These are phyloP conservation scores for Threskiornis aethiopicus DNA, from an alignment of 2,797 vertebrate species.

Conservation along the genomic window DNA sequence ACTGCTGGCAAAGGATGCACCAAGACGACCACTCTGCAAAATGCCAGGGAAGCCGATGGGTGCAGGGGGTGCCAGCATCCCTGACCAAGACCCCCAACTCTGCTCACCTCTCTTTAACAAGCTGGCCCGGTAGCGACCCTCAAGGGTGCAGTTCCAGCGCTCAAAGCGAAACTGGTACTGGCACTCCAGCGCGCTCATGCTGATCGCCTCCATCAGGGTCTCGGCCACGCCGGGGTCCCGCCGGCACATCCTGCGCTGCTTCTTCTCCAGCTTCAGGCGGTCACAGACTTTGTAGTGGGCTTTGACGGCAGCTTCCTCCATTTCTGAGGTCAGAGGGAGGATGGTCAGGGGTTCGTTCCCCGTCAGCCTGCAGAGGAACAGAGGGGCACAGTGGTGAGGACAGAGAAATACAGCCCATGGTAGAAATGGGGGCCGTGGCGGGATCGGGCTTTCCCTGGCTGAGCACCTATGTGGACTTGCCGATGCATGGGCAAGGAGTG, in stretches of 20 bases:
- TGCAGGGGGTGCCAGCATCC: neutral
- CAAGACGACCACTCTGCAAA: neutral
- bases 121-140: constrained; percentile 91
- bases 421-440: fast-evolving
- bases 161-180: constrained; percentile 98
- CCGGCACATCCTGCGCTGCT: constrained; percentile 96
- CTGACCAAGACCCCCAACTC: fast-evolving
- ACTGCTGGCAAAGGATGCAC: fast-evolving
- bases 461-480: neutral
- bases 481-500: neutral
- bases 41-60: fast-evolving
- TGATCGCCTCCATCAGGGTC: constrained; percentile 95
- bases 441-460: fast-evolving
- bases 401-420: fast-evolving
- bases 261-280: constrained; percentile 96
- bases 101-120: constrained; percentile 90
- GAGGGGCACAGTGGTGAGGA: fast-evolving
- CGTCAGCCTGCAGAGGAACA: constrained; percentile 83
- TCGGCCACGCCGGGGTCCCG: constrained; percentile 95
- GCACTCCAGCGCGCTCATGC: constrained; percentile 95
- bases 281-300: constrained; percentile 97
- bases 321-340: constrained; percentile 91
- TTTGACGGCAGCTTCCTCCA: constrained; percentile 87
- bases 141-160: constrained; percentile 98
- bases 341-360: constrained; percentile 96